Evolutionary conservation across 2,797 vertebrate species (phyloP).

Genomic region (Lophotriccus pileatus): DNA sequence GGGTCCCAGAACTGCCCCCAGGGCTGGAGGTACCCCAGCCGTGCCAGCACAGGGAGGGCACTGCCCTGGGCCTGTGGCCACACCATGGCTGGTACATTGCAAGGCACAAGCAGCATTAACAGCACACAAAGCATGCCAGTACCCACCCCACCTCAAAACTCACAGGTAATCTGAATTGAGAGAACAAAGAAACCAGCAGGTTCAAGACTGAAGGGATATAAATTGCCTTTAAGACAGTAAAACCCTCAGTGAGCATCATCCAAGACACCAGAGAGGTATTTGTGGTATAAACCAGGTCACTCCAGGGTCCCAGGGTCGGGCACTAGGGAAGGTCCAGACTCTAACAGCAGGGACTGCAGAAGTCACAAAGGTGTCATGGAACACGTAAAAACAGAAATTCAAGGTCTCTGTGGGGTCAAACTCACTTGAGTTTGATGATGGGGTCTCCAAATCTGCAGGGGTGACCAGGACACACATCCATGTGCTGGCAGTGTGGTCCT

Average conservation of each 20-base stretch:
- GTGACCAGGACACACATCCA: neutral
- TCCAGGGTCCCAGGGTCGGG: neutral
- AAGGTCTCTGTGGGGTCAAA: neutral
- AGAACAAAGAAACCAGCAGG: neutral
- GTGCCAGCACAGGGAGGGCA: neutral
- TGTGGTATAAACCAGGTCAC: neutral
- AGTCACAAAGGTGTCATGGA: neutral
- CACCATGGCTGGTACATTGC: neutral
- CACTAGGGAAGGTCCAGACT: neutral
- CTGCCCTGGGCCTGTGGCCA: neutral
- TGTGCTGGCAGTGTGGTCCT: rapidly evolving
- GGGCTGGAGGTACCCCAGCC: neutral
- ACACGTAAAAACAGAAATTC: neutral
- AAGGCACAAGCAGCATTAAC: neutral
- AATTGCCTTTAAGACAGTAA: neutral
- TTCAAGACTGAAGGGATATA: neutral
- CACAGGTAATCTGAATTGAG: neutral
- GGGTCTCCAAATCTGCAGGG: neutral
- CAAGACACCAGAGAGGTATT: neutral
- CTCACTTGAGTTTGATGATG: neutral
- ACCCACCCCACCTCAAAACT: neutral
- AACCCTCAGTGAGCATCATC: neutral
- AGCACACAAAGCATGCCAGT: neutral
- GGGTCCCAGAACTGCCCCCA: neutral
- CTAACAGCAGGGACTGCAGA: neutral